phyloP scores from a whole-genome alignment of 2,113 vertebrate species.

The Pardalotus punctatus region DNA sequence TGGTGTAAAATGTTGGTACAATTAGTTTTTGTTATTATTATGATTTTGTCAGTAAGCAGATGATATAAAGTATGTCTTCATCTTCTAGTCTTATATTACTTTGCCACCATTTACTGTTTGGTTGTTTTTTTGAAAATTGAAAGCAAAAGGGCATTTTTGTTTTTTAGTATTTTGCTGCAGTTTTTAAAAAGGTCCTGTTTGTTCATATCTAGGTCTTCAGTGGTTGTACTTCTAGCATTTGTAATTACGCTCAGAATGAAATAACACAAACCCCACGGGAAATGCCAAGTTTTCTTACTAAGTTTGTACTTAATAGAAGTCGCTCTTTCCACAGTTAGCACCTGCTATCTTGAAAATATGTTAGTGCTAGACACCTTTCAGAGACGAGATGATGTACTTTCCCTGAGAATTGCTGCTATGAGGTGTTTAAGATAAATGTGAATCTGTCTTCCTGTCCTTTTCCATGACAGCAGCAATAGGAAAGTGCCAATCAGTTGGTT shows the following conservation, averaged over 20 bases:
- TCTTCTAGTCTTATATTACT: background rate
- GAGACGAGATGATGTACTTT: background rate
- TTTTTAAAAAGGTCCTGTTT: background rate
- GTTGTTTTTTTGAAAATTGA: background rate
- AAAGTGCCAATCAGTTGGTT: slow-evolving; percentile 45
- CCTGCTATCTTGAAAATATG: background rate
- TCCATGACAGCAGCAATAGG: slow-evolving; percentile 37
- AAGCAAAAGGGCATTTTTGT: accelerated
- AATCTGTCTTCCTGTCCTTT: slow-evolving; percentile 52
- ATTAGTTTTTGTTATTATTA: background rate
- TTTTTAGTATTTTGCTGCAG: background rate
- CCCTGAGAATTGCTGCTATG: background rate
- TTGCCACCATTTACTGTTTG: background rate
- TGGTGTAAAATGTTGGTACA: background rate
- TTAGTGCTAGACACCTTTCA: background rate
- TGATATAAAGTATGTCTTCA: background rate
- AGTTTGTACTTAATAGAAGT: background rate
- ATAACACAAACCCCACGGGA: background rate
- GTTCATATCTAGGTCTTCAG: background rate
- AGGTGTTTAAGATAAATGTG: slow-evolving; percentile 51
- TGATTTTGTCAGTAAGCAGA: background rate
- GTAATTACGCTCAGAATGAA: background rate
- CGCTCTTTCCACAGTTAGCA: background rate
- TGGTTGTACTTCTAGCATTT: background rate
- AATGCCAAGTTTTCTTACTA: background rate